Evolutionary conservation across 2,113 vertebrate genomes (phyloP).

Genomic region (Microcebus ravelobensis): DNA sequence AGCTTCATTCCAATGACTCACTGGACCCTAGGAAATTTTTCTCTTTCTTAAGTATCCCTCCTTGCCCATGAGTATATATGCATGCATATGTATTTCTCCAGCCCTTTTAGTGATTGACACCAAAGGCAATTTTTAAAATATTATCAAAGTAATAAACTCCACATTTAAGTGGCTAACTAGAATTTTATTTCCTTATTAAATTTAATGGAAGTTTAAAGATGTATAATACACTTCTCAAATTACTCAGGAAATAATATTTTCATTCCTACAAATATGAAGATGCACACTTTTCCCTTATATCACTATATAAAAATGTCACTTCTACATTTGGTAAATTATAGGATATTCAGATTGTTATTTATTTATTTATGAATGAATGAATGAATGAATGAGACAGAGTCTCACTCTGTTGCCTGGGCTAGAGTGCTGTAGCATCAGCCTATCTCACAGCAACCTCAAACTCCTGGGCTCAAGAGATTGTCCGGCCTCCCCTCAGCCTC

Average conservation of each 20-base stretch:
- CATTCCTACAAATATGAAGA: not conserved
- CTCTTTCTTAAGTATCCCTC: not conserved
- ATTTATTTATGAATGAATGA: too few relatives aligned
- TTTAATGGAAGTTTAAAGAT: conserved; percentile 10
- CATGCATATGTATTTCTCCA: not conserved
- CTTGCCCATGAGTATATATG: not conserved
- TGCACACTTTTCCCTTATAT: not conserved
- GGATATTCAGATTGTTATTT: not conserved
- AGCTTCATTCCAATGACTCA: not conserved
- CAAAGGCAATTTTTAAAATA: not conserved
- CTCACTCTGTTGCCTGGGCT: too few relatives aligned
- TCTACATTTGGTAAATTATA: not conserved
- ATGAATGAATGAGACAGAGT: too few relatives aligned
- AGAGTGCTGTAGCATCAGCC: too few relatives aligned
- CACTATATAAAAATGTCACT: not conserved
- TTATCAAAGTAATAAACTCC: not conserved
- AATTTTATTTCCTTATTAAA: conserved; percentile 31
- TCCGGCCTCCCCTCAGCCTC: too few relatives aligned
- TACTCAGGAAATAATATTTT: not conserved
- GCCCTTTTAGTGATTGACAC: not conserved
- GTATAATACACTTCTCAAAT: conserved; percentile 4
- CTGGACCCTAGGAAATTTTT: not conserved
- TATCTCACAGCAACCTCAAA: too few relatives aligned
- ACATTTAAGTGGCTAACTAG: not conserved
- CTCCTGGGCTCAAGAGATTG: too few relatives aligned